Evolutionary conservation across 2,888 invertebrate species (phyloP), one percentile per base, ranked within the genome.

Genomic region (Mechanitis mazaeus): DNA sequence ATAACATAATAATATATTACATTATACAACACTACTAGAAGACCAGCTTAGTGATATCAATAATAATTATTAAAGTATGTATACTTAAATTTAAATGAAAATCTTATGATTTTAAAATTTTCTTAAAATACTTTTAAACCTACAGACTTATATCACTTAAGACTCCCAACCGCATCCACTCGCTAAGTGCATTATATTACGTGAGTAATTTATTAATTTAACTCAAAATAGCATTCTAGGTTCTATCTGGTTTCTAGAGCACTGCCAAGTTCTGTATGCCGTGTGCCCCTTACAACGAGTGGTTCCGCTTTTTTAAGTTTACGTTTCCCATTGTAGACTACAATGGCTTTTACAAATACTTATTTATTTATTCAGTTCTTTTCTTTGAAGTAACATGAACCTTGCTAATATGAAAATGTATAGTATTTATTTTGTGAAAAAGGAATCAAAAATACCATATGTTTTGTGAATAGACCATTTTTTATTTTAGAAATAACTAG

Each of bases 191-290:
- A 45, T 53, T 61, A 50, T 63, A 59, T 58, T 61, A 63, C 58
- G 58, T 59, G 59, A 57, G 54, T 64, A 66, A 61, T 64, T 66
- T 63, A 66, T 63, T 66, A 64, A 64, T 66, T 63, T 61, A 63
- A 66, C 59, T 61, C 59, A 61, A 66, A 61, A 66, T 64, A 64
- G 64, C 64, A 61, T 61, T 59, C 55, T 64, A 64, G 65, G 59
- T 66, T 64, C 61, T 61, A 61, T 66, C 61, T 63, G 57, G 63
- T 66, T 64, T 64, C 59, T 66, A 61, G 61, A 66, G 59, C 64
- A 61, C 64, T 66, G 64, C 61, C 61, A 64, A 66, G 65, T 66
- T 66, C 64, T 64, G 64, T 61, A 59, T 61, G 61, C 64, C 55
- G 54, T 61, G 65, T 59, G 60, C 65, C 60, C 63, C 65, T 63